Evolutionary conservation across 2,113 vertebrate genomes (phyloP).

Genomic region (Verasper variegatus): DNA sequence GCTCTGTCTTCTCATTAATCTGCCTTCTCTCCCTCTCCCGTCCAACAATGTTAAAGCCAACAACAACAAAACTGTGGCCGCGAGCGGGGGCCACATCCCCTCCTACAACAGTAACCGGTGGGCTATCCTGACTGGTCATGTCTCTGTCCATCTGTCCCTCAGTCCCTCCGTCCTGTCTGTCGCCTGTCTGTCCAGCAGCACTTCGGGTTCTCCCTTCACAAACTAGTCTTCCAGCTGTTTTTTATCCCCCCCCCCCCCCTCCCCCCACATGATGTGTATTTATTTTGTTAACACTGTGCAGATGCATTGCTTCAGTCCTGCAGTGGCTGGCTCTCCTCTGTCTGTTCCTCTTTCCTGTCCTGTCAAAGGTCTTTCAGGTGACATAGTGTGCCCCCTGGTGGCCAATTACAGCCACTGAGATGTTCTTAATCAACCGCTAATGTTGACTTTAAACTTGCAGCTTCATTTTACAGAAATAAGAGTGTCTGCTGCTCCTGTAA

Average conservation of each 20-base stretch:
- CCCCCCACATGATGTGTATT: neutral
- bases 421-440: neutral
- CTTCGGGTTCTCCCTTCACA: constrained; percentile 33
- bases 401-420: neutral
- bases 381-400: constrained; percentile 40
- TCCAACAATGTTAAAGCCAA: constrained; percentile 75
- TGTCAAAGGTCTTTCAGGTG: neutral
- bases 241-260: neutral
- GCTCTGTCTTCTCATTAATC: constrained; percentile 71
- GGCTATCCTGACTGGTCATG: constrained; percentile 79
- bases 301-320: constrained; percentile 40
- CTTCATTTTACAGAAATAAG: neutral
- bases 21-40: constrained; percentile 78
- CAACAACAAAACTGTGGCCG: constrained; percentile 79
- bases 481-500: no score
- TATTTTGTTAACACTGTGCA: neutral
- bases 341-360: neutral
- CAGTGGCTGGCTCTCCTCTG: constrained; percentile 19
- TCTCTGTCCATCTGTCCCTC: constrained; percentile 72
- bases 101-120: constrained; percentile 86
- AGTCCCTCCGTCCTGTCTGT: constrained; percentile 67
- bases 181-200: constrained; percentile 68
- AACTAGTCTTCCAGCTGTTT: neutral
- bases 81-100: constrained; percentile 78
- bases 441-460: neutral